phyloP scores from a whole-genome alignment of 1,140 invertebrate genomes.

The Diorhabda sublineata region DNA sequence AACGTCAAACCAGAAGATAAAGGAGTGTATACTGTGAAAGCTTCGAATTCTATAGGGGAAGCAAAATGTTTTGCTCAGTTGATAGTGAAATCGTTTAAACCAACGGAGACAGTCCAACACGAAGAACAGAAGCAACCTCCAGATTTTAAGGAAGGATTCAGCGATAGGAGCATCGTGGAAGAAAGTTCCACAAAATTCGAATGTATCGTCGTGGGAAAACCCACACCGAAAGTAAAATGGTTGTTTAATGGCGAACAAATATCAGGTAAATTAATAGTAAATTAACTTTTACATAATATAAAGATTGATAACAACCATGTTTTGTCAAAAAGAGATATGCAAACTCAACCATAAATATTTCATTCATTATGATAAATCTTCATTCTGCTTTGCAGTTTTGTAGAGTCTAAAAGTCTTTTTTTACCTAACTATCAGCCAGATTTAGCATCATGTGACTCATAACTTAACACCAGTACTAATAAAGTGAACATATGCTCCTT shows the following conservation, averaged over 20 bases:
- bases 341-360: too few relatives aligned
- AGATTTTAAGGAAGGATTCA: constrained; percentile 62
- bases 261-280: constrained; percentile 34
- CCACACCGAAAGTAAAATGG: constrained; percentile 72
- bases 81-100: constrained; percentile 61
- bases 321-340: too few relatives aligned
- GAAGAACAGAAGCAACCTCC: constrained; percentile 60
- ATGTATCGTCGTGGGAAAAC: constrained; percentile 66
- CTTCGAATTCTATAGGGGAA: constrained; percentile 67
- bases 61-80: constrained; percentile 76
- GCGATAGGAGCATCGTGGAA: constrained; percentile 51
- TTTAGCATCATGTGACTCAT: too few relatives aligned
- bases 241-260: constrained; percentile 66
- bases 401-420: too few relatives aligned
- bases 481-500: too few relatives aligned
- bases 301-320: too few relatives aligned
- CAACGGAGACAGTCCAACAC: constrained; percentile 46
- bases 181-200: constrained; percentile 66
- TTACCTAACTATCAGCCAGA: too few relatives aligned
- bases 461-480: too few relatives aligned
- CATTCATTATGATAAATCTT: too few relatives aligned
- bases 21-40: constrained; percentile 74
- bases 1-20: constrained; percentile 59
- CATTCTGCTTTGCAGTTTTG: too few relatives aligned
- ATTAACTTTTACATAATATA: background rate